Evolutionary conservation across 2,797 vertebrate species (phyloP).

Genomic region (Melanotaenia maccullochi): DNA sequence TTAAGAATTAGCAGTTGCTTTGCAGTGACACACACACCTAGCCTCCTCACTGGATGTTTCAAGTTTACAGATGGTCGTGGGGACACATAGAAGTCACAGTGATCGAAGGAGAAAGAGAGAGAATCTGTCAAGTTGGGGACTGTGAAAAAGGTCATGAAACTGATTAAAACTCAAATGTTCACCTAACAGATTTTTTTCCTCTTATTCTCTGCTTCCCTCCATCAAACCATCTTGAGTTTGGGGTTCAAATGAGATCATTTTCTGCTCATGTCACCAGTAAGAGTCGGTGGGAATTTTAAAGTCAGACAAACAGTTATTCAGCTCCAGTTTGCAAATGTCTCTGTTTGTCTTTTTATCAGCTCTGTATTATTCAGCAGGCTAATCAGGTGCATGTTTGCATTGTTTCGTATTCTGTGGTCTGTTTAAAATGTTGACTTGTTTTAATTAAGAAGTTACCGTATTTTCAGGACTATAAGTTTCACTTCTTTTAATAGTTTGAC

Average conservation of each 20-base stretch:
- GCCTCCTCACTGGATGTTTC: conserved; percentile 53
- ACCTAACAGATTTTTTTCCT: conserved; percentile 47
- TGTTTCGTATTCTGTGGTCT: conserved; percentile 51
- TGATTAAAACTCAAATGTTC: conserved; percentile 67
- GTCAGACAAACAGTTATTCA: conserved; percentile 8
- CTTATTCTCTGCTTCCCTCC: conserved; percentile 4
- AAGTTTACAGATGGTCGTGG: conserved; percentile 73
- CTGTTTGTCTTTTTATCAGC: conserved; percentile 5
- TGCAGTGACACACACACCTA: conserved; percentile 29
- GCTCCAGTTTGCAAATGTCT: conserved; percentile 8
- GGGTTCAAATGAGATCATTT: conserved; percentile 16
- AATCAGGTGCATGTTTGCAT: conserved; percentile 55
- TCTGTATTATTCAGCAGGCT: conserved; percentile 35
- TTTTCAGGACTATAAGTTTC: too few relatives aligned
- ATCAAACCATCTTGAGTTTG: conserved; percentile 20
- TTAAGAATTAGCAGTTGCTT: conserved; percentile 60
- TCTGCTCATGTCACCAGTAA: neutral
- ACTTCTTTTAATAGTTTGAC: too few relatives aligned
- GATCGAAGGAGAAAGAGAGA: conserved; percentile 43
- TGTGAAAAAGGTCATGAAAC: conserved; percentile 33
- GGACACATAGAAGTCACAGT: conserved; percentile 73
- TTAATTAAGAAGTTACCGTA: conserved; percentile 24
- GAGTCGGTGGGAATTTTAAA: conserved; percentile 6
- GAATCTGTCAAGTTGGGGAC: conserved; percentile 49
- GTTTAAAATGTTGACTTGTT: conserved; percentile 48